Conservation (phyloP, 2,797 vertebrate species). For the Malacoraja senta region DNA sequence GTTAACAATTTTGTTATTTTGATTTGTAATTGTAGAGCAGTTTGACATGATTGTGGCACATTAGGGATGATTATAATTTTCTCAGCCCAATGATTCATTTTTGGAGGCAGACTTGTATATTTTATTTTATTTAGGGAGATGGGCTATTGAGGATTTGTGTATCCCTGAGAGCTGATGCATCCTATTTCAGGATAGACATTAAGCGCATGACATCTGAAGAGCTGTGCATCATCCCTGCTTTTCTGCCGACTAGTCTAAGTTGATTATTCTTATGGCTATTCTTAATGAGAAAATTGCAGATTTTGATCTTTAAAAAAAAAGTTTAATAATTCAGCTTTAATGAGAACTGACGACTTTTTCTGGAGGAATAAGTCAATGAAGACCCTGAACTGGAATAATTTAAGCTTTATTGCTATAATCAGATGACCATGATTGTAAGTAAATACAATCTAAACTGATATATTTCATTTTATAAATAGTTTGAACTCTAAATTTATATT, state of each 20-base stretch:
- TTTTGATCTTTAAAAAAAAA: not conserved
- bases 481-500: not conserved
- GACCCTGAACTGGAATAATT: conserved; percentile 21
- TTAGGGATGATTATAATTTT: conserved; percentile 32
- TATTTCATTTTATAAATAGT: not conserved
- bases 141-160: not conserved
- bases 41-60: conserved; percentile 28
- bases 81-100: conserved; percentile 30
- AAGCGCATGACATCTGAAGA: not conserved
- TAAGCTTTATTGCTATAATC: conserved; percentile 14
- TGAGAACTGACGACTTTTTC: not conserved
- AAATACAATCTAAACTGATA: not conserved
- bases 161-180: not conserved
- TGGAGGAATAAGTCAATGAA: conserved; percentile 23
- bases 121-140: conserved; percentile 27
- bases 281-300: not conserved
- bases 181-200: not conserved
- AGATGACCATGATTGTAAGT: conserved; percentile 37
- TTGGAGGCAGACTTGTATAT: conserved; percentile 18
- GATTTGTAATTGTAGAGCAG: conserved; percentile 33
- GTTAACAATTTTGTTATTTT: conserved; percentile 37
- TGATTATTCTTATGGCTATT: not conserved
- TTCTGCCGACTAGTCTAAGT: not conserved
- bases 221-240: conserved; percentile 10
- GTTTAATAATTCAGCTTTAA: not conserved